These are phyloP conservation scores for Adelphocoris suturalis DNA, from an alignment of 2,888 invertebrate species.

Conservation along the genomic window DNA sequence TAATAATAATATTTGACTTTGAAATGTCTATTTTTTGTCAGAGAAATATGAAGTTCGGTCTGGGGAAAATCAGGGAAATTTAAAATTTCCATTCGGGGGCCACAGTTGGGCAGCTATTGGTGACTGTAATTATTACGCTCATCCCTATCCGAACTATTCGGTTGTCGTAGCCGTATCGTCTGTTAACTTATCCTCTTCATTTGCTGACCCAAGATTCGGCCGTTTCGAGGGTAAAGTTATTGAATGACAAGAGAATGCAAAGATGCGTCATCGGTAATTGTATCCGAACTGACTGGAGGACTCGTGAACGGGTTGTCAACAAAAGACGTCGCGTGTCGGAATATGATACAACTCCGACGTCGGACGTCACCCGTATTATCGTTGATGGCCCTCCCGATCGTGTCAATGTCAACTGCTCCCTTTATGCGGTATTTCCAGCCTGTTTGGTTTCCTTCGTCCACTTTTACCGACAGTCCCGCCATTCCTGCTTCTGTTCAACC, in stretches of 20 bases:
- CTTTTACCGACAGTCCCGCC: background rate
- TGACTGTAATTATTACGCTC: too few species aligned
- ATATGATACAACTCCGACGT: background rate
- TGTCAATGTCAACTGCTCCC: slow-evolving; percentile 28
- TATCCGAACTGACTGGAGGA: background rate
- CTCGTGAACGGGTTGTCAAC: slow-evolving; percentile 7
- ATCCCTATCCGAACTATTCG: too few species aligned
- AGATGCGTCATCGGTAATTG: background rate
- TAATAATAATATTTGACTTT: too few species aligned
- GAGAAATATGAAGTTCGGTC: too few species aligned
- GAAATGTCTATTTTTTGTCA: too few species aligned
- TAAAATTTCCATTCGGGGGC: too few species aligned
- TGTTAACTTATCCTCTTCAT: too few species aligned
- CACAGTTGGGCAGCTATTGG: too few species aligned
- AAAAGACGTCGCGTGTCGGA: slow-evolving; percentile 13
- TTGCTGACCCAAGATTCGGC: too few species aligned
- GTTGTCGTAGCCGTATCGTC: too few species aligned
- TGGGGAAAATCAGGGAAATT: too few species aligned
- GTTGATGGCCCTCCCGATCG: background rate
- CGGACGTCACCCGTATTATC: background rate
- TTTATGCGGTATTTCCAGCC: slow-evolving; percentile 10
- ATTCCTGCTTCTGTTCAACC: slow-evolving; percentile 5
- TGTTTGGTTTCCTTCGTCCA: background rate
- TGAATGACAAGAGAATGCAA: background rate
- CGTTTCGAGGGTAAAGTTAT: background rate